Base-by-base conservation (phyloP, 2,797 vertebrate genomes). In the Siniperca undulata region DNA sequence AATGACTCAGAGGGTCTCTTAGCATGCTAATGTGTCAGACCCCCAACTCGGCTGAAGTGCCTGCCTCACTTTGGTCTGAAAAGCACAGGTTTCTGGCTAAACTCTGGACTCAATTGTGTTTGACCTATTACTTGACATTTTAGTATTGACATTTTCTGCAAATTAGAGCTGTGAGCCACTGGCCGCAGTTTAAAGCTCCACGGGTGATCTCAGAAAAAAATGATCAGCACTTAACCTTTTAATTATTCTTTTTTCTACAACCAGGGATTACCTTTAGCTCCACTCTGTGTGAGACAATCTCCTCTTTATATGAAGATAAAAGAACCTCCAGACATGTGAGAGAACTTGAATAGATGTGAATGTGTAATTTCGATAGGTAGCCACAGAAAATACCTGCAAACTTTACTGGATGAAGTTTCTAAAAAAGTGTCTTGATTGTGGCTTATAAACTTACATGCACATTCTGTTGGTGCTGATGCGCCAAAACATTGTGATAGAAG, bases 101-200 rank as follows among this genome's bases (percentile, higher is more conserved):
- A 85, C 86, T 78, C 86, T 20, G 81, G 82, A 93, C 74, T 83
- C 87, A 86, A 89, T 92, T 64, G 64, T 84, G 87, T 92, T 85
- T 95, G 94, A 95, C 94, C 95, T 95, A 94, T 95, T 94, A 87
- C 75, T 48, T 96, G 95, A 95, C 95, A 96, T 96, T 96, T 95
- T 67, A 86, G 78, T 92, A 93, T 91, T 95, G 94, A 95, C 94
- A 95, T 95, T 95, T 94, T 90, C 93, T 80, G 92, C 94, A 95
- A 95, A 96, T 95, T 94, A 95, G 92, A 95, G 93, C 82, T 82
- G 80, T 70, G 92, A 87, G 92, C 91, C 91, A 83, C 69, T 77
- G 90, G 92, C 84, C 87, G 80, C 85, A 46, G 85, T 92, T 92
- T 92, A 90, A 93, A 93, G 90, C 91, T 92, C 89, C 73, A 61